Evolutionary conservation across 1,140 invertebrate species (phyloP), one percentile per base, ranked within the genome.

Genomic region (Leucophenga varia): DNA sequence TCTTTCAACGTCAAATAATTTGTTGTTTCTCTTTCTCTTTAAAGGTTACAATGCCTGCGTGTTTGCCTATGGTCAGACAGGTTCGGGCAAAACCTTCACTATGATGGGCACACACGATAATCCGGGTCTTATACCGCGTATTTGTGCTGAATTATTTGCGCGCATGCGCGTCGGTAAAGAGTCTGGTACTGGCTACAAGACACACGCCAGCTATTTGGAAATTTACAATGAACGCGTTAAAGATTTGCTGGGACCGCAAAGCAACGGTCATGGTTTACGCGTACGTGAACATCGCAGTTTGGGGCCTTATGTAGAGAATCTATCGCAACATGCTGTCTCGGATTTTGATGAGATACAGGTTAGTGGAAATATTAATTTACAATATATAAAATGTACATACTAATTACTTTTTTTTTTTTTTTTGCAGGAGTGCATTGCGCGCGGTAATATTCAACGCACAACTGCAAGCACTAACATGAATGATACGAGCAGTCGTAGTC

Each of bases 61-160:
- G 52, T 97, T 98, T 81, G 95, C 94, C 42, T 90, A 91, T 75
- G 79, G 79, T n/a, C 72, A 75, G 54, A 75, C 72, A 12, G 94
- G 93, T 64, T 95, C 91, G 67, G 95, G 95, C 18, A 98, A 98
- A 79, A 96, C 93, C 0, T 97, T 93, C 74, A 97, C 95, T 1
- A 98, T 98, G 95, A 98, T 97, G 95, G 95, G 95, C 19, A 88
- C 88, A 1, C 77, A 82, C 44, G 86, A 88, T 61, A 84, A 85
- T 65, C 87, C 86, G 67, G 91, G 92, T 3, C 76, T 94, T 19
- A 94, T 94, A 72, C 92, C 92, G 0, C 82, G 90, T 49, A 94
- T 94, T 54, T 93, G 89, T 64, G 83, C 90, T 57, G 86, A 84
- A 43, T 72, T 89, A 12, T 90, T 90, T 67, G 80, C 83, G 3